Evolutionary conservation across 2,113 vertebrate genomes (phyloP).

Genomic region (Lophius piscatorius): DNA sequence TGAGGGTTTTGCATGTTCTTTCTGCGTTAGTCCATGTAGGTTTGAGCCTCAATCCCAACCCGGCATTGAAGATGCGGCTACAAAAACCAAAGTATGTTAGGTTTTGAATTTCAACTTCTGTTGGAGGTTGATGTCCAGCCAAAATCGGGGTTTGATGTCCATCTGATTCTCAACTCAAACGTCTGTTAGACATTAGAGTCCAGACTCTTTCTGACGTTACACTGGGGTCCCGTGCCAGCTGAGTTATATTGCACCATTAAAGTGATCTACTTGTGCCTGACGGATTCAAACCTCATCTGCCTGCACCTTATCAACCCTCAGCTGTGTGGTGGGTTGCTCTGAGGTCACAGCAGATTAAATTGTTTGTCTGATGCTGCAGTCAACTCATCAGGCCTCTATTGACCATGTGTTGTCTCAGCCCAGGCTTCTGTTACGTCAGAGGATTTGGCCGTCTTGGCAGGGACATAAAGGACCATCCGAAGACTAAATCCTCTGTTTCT

Average conservation of each 20-base stretch:
- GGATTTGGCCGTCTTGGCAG: constrained; percentile 56
- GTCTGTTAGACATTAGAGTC: too few species aligned
- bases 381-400: constrained; percentile 38
- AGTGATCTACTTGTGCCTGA: neutral
- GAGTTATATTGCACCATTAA: neutral
- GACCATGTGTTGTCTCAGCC: constrained; percentile 52
- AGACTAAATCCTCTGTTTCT: constrained; percentile 46
- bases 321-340: neutral
- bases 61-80: too few species aligned
- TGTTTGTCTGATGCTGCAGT: constrained; percentile 35
- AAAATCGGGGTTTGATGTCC: too few species aligned
- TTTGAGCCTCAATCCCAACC: too few species aligned
- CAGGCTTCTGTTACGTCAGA: constrained; percentile 57
- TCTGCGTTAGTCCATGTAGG: too few species aligned
- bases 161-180: too few species aligned
- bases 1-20: too few species aligned
- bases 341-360: constrained; percentile 29
- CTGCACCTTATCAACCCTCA: constrained; percentile 2
- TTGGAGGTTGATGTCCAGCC: too few species aligned
- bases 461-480: constrained; percentile 58
- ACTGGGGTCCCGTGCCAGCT: too few species aligned
- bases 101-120: too few species aligned
- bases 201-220: too few species aligned
- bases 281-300: neutral
- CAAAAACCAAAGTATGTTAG: too few species aligned